phyloP scores from a whole-genome alignment of 2,888 invertebrate genomes.

The Phortica okadai region DNA sequence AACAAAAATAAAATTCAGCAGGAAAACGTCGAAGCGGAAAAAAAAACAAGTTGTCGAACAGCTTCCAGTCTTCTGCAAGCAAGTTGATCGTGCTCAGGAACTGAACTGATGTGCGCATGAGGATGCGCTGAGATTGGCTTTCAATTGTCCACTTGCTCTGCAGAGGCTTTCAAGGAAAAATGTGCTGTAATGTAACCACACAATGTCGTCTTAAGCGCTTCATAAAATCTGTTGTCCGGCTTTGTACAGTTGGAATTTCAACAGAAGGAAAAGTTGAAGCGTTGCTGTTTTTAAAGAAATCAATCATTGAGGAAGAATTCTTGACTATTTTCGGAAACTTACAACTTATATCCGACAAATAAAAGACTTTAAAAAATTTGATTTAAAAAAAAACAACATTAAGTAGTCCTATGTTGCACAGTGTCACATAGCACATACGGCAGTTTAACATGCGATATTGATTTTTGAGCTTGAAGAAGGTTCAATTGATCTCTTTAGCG shows the following conservation, averaged over 20 bases:
- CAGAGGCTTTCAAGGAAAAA: background rate
- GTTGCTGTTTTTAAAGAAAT: too few relatives aligned
- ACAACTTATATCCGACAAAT: too few relatives aligned
- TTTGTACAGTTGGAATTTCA: background rate
- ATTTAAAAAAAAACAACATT: too few relatives aligned
- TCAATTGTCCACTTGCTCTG: background rate
- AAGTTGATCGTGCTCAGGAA: too few relatives aligned
- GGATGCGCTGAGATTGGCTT: background rate
- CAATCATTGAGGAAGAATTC: too few relatives aligned
- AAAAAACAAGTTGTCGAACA: constrained; percentile 34
- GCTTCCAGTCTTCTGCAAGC: constrained; percentile 34
- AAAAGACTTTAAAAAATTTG: too few relatives aligned
- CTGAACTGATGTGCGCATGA: background rate
- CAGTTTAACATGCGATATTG: too few relatives aligned
- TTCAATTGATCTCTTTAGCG: background rate
- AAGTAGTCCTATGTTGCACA: too few relatives aligned
- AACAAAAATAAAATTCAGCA: constrained; percentile 25
- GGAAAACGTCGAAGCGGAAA: background rate
- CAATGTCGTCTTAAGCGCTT: too few relatives aligned
- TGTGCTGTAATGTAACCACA: background rate
- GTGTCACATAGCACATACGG: too few relatives aligned
- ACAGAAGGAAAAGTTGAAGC: background rate
- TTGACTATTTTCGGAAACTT: too few relatives aligned
- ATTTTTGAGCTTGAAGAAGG: too few relatives aligned
- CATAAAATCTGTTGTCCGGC: background rate